Conservation (phyloP, 2,888 invertebrate genomes). For the Anthophora plumipes region DNA sequence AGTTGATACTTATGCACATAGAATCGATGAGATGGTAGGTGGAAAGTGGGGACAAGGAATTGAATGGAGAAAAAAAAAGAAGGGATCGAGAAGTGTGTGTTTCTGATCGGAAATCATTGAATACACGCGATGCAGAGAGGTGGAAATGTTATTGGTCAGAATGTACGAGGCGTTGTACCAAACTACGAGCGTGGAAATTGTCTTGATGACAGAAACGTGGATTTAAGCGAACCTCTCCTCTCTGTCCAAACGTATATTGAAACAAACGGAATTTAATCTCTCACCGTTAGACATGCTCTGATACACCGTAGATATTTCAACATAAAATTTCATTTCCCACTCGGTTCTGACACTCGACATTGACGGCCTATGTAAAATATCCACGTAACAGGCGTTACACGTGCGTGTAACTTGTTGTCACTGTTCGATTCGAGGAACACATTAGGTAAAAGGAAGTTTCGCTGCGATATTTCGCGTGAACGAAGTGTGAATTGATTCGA, state of each 20-base stretch:
- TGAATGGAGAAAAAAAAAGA: background rate
- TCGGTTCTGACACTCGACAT: background rate
- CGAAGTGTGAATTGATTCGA: too few relatives aligned
- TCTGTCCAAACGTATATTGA: slow-evolving; percentile 20
- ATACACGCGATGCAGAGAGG: background rate
- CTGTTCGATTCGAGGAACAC: background rate
- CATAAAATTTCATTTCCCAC: slow-evolving; percentile 36
- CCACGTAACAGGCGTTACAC: slow-evolving; percentile 17
- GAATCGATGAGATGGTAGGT: background rate
- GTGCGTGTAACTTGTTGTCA: background rate
- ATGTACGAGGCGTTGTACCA: background rate
- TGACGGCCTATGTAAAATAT: background rate
- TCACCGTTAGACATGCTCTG: slow-evolving; percentile 50
- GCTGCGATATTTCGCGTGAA: too few relatives aligned
- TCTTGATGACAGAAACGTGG: slow-evolving; percentile 16
- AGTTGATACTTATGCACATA: background rate
- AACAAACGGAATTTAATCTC: slow-evolving; percentile 59
- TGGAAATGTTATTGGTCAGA: background rate
- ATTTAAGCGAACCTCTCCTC: slow-evolving; percentile 6
- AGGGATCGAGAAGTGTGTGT: background rate
- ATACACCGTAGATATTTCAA: slow-evolving; percentile 45
- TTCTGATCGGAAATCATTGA: background rate
- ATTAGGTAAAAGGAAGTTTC: too few relatives aligned
- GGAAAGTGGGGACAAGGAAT: background rate
- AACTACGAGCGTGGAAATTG: slow-evolving; percentile 10